Conservation (phyloP, 2,888 invertebrate species). For the Hymenopus coronatus region DNA sequence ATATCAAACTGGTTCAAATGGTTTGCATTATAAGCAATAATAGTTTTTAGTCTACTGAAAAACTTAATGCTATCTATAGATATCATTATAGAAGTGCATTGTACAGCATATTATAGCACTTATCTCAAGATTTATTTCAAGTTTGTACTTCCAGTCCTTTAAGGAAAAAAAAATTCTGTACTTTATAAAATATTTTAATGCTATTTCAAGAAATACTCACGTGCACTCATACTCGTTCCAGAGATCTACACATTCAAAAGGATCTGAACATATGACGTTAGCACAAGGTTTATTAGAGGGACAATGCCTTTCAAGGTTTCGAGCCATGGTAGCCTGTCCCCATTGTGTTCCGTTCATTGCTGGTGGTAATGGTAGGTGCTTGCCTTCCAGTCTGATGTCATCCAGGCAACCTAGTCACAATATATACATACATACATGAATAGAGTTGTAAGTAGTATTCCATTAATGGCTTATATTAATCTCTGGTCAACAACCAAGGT, state of each 20-base stretch:
- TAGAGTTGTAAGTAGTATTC: not conserved
- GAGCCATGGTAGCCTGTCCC: constrained; percentile 93
- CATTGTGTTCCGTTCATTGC: constrained; percentile 94
- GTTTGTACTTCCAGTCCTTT: no score
- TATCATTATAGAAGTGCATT: no score
- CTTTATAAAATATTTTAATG: not conserved
- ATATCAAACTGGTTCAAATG: no score
- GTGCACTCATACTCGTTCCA: constrained; percentile 99
- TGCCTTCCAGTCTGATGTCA: constrained; percentile 86
- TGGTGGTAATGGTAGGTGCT: constrained; percentile 89
- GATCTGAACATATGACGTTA: constrained; percentile 89
- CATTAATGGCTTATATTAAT: not conserved
- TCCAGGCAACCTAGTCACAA: constrained; percentile 68
- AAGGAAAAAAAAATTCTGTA: no score
- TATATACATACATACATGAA: not conserved
- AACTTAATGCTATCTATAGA: no score
- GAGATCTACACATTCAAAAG: constrained; percentile 91
- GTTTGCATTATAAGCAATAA: no score
- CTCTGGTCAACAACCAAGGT: not conserved
- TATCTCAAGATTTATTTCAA: no score
- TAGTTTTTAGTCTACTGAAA: no score
- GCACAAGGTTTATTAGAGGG: constrained; percentile 93
- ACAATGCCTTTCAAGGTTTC: constrained; percentile 88
- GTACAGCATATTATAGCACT: no score
- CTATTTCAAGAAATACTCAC: constrained; percentile 60